Evolutionary conservation across 2,888 invertebrate species (phyloP), one percentile per base, ranked within the genome.

Genomic region (Thalpophila matura): DNA sequence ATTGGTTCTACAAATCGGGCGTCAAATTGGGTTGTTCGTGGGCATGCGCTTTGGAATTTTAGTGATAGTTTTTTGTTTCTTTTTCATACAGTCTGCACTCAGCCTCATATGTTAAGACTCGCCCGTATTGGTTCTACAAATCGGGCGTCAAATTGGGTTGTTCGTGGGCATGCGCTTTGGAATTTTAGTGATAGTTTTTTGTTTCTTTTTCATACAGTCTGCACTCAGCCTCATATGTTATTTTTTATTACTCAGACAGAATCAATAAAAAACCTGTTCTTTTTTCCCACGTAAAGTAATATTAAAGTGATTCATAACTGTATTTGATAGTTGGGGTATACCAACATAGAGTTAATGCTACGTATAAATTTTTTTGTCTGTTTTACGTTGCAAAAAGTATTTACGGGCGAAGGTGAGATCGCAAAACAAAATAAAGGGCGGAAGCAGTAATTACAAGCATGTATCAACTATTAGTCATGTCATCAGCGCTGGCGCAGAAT

Each of bases 341-440:
- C 47, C 27, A 43, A 70, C 56, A 46, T 71, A 71, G 51, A 76
- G 62, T 29, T 37, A 43, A 35, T 27, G 9, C 33, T 16, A n/a
- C n/a, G n/a, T n/a, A 9, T 60, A 14, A 27, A 42, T 14, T 57
- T 71, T 68, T 71, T 72, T 45, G 53, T 45, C 6, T 6, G 45
- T 46, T 74, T 31, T 68, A 49, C 37, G 20, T 26, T 50, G 65
- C 74, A 86, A 82, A 84, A 85, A 80, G 67, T 38, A 42, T 63
- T 66, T 69, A 65, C 68, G 58, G 64, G 45, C 65, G 72, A 83
- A 85, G 83, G 84, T 86, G 84, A 87, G 76, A 77, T 71, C 70
- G 71, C 58, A 72, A 67, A 80, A 79, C 66, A 74, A 84, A 86
- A 88, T 89, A 89, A 90, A 88, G 89, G 84, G 79, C 89, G 91